phyloP scores from a whole-genome alignment of 2,113 vertebrate genomes.

The Serilophus lunatus region DNA sequence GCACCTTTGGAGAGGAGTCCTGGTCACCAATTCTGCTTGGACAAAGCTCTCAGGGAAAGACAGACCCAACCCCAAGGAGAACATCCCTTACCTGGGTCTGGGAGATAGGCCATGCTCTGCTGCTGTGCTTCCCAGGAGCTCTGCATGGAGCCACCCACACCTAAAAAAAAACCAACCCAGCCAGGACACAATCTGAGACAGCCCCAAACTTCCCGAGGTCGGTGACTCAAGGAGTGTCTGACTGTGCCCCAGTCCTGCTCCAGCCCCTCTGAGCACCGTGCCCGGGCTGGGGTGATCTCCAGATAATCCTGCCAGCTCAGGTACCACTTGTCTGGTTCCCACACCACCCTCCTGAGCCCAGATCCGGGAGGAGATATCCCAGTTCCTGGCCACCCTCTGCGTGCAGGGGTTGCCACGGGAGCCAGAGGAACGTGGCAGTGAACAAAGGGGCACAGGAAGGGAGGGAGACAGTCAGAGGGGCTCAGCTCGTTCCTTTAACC shows the following conservation, averaged over 20 bases:
- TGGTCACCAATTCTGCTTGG: fast-evolving
- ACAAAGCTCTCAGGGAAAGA: not conserved
- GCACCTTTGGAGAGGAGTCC: fast-evolving
- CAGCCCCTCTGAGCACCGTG: not conserved
- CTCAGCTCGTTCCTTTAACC: not conserved
- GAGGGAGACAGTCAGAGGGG: not conserved
- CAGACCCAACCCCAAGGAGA: not conserved
- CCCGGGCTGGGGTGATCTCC: not conserved
- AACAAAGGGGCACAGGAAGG: not conserved
- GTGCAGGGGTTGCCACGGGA: not conserved
- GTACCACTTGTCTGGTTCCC: not conserved
- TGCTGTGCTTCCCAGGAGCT: conserved; percentile 5
- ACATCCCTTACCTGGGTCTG: not conserved
- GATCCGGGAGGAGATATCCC: not conserved
- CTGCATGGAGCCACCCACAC: conserved; percentile 41
- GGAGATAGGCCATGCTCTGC: not conserved
- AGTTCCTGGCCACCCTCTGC: fast-evolving
- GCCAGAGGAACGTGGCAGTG: not conserved
- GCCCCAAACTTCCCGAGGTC: fast-evolving
- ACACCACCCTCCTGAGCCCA: not conserved
- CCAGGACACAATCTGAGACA: not conserved
- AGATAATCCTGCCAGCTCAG: not conserved
- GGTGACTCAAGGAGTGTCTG: fast-evolving
- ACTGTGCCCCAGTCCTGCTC: not conserved
- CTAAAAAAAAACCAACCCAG: not conserved